A percentile compares a stretch with the other conserved stretches of the same genome.
Conservation (phyloP, 1,140 invertebrate genomes). For the Diploscapter pachys region DNA sequence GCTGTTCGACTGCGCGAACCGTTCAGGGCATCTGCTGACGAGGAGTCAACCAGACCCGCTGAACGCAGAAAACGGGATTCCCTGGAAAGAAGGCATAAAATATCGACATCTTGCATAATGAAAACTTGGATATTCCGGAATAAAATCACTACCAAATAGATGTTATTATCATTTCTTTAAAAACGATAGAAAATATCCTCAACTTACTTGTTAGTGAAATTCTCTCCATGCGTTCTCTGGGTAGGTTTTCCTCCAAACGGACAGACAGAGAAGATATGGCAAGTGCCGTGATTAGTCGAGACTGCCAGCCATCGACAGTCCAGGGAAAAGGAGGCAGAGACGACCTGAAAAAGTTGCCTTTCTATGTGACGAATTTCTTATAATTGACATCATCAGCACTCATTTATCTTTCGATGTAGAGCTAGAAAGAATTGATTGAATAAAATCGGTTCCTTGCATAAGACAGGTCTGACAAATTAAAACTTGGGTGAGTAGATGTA, state of each 20-base stretch:
- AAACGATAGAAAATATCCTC: background rate
- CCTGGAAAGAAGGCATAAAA: constrained; percentile 2
- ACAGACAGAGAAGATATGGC: constrained; percentile 92
- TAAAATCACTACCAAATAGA: background rate
- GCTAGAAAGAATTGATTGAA: too few species aligned
- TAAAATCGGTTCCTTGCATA: too few species aligned
- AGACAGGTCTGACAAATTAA: too few species aligned
- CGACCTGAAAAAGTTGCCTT: constrained; percentile 34
- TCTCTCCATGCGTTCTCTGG: constrained; percentile 84
- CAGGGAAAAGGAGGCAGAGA: constrained; percentile 68
- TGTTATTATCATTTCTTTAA: background rate
- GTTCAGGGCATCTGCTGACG: background rate
- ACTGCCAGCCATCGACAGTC: constrained; percentile 93
- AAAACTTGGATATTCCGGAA: too few species aligned
- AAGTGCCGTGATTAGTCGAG: constrained; percentile 88
- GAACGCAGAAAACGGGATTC: constrained; percentile 90
- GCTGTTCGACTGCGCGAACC: background rate
- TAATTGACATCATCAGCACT: too few species aligned
- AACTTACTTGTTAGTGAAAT: constrained; percentile 77
- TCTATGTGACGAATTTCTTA: too few species aligned
- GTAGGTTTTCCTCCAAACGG: constrained; percentile 87
- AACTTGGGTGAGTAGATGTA: too few species aligned
- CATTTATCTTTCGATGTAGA: too few species aligned
- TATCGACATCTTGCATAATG: too few species aligned
- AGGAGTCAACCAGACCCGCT: constrained; percentile 71